Percentiles rank a stretch among this genome's conserved stretches.
These are phyloP conservation scores for Serinus canaria DNA, from an alignment of 2,113 vertebrate species.

Conservation along the genomic window DNA sequence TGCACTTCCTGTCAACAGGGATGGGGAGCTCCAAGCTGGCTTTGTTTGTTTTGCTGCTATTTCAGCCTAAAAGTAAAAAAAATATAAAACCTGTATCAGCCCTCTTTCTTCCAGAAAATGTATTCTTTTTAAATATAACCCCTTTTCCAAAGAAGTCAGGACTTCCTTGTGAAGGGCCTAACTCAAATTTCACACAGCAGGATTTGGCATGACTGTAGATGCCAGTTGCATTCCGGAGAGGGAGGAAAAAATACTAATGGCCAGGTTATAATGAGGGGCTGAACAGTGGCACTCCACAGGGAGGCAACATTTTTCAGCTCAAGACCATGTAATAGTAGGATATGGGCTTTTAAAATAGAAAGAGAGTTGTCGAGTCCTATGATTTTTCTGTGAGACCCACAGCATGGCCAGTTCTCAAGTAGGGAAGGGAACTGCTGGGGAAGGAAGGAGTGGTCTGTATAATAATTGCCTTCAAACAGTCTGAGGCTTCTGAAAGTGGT, in stretches of 20 bases:
- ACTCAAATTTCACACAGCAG: background rate
- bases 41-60: background rate
- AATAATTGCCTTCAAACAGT: background rate
- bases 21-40: background rate
- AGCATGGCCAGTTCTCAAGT: background rate
- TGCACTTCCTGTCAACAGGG: background rate
- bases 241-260: background rate
- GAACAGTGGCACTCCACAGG: constrained; percentile 8
- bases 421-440: background rate
- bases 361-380: background rate
- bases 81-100: background rate
- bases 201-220: background rate
- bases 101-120: background rate
- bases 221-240: background rate
- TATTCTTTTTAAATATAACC: background rate
- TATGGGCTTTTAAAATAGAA: constrained; percentile 20
- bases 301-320: constrained; percentile 14
- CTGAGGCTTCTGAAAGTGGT: background rate
- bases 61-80: background rate
- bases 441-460: background rate
- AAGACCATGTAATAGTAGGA: background rate
- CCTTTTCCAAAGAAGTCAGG: background rate
- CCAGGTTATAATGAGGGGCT: constrained; percentile 14
- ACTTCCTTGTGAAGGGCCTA: background rate
- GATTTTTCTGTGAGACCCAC: background rate